Conservation (phyloP, 2,888 invertebrate species). For the Cosmia trapezina region DNA sequence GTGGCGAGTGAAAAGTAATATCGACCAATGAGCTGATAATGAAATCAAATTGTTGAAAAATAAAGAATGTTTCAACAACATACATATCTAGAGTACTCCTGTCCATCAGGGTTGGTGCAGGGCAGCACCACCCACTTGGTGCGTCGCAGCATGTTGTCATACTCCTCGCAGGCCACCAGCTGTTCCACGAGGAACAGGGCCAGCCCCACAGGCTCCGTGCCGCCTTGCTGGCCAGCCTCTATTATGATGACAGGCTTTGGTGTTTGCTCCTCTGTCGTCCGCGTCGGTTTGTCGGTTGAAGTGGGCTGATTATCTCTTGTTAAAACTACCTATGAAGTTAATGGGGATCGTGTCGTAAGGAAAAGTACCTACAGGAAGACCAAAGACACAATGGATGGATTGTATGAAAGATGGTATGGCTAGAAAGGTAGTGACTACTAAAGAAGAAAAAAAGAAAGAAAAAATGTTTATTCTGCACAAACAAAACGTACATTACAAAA, state of each 20-base stretch:
- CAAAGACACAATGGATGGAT: background rate
- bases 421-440: too few relatives aligned
- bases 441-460: background rate
- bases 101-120: conserved; percentile 83
- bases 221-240: conserved; percentile 84
- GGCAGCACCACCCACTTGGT: conserved; percentile 83
- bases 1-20: background rate
- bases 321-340: conserved; percentile 33
- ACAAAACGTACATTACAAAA: too few relatives aligned
- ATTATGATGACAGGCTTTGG: conserved; percentile 78
- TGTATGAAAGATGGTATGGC: background rate
- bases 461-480: too few relatives aligned
- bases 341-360: background rate
- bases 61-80: conserved; percentile 52
- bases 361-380: background rate
- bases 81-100: conserved; percentile 80
- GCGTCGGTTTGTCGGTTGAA: background rate
- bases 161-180: conserved; percentile 80
- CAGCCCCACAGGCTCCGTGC: conserved; percentile 74
- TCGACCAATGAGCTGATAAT: background rate
- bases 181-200: conserved; percentile 81
- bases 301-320: accelerated
- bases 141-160: conserved; percentile 73
- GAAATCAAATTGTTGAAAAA: background rate
- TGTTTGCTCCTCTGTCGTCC: conserved; percentile 7